Evolutionary conservation across 2,797 vertebrate species (phyloP), one percentile per base, ranked within the genome.

Genomic region (Girardinus metallicus): DNA sequence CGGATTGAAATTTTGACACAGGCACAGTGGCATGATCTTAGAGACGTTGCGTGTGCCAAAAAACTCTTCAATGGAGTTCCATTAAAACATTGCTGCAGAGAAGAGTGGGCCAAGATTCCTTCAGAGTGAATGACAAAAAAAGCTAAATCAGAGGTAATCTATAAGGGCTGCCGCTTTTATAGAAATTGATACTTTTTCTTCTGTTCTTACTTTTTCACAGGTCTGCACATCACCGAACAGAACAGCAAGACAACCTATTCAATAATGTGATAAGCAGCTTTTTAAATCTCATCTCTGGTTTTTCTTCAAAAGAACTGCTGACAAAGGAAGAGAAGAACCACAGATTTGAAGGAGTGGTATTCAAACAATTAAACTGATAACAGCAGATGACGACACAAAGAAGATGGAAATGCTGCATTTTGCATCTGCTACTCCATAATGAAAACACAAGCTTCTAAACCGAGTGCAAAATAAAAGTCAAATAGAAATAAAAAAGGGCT

Each of bases 401-500:
- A 49, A 64, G 76, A 82, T 75, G 71, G 36, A 89, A 86, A 86
- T 73, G 77, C 74, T 84, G 83, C 85, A 74, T 89, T 86, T 89
- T 85, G 91, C 91, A 93, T 93, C 91, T 93, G 92, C 88, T 82
- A 75, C 46, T 87, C 75, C 76, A 80, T 89, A 89, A 93, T 62
- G 86, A 93, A 89, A 88, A 90, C 90, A 84, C 85, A 82, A 85
- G 89, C 85, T 93, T 92, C 91, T 87, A 89, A 21, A 90, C 84
- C 85, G 83, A 26, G 78, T 74, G 74, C 71, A 83, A 93, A 91
- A 88, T 44, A 66, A 81, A 77, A 66, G 62, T 86, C 79, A 83
- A 39, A 79, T 36, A 79, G 76, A 80, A 84, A 84, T 49, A 49
- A 51, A 21, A 79, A 60, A 43, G 41, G 68, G 82, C 90, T 86